Evolutionary conservation across 1,140 invertebrate genomes (phyloP), one percentile per base, ranked within the genome.

Genomic region (Trichomalopsis sarcophagae): DNA sequence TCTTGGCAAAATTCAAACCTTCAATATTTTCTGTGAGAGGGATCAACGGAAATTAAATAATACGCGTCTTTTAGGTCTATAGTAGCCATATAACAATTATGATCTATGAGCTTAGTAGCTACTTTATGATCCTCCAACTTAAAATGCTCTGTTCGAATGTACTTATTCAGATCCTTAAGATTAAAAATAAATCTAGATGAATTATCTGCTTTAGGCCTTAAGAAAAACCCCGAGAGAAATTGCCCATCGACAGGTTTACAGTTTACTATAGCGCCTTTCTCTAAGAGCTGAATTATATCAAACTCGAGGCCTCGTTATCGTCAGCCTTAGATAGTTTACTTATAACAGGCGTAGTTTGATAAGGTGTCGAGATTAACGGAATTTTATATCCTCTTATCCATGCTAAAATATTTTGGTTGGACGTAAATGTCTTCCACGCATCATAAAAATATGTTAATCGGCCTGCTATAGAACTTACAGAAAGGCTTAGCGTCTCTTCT

Each of bases 121-220:
- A 78, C 81, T 76, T 81, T 85, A 47, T 17, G 44, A 30, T 80
- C 84, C 55, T 85, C 78, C n/a, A 84, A n/a, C 69, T 84, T 84
- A 77, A 84, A 84, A 23, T 84, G 82, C 7, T 81, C 2, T 3
- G 36, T 6, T 3, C 11, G 33, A 23, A 85, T 85, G 66, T n/a
- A 85, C 40, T 76, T 40, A 50, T 86, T 86, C 21, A 86, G 27
- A 21, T 74, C 66, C 74, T 86, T 86, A 44, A 68, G 4, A 78
- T 83, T 79, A 36, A 66, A 68, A 77, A 84, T 77, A 36, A 84
- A 77, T 55, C 71, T 82, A 75, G 6, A 21, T 21, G 14, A 2
- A 0, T 44, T n/a, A 62, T 82, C 80, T 47, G 36, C 47, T 21
- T 86, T 86, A 27, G 66, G 81, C 13, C 2, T 30, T 33, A 33